phyloP scores from a whole-genome alignment of 2,113 vertebrate genomes.

The Edolisoma coerulescens region DNA sequence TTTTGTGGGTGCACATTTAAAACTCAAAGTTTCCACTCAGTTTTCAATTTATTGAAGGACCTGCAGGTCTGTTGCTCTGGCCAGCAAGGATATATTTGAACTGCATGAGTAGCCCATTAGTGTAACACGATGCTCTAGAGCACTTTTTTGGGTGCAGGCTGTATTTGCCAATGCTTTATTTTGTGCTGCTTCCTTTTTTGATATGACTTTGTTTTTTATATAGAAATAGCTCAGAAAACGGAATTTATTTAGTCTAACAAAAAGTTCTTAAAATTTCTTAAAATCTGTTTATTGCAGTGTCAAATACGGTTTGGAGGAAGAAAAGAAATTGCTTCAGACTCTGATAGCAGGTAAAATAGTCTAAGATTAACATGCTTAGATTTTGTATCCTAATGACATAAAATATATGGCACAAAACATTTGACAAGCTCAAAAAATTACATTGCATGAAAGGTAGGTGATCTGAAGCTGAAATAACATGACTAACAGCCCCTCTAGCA shows the following conservation, averaged over 20 bases:
- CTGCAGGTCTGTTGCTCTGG: background rate
- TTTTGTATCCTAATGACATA: background rate
- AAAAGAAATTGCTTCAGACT: slow-evolving; percentile 98
- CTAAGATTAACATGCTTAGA: background rate
- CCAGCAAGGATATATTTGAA: background rate
- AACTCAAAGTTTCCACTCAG: background rate
- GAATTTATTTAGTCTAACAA: background rate
- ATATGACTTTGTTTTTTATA: background rate
- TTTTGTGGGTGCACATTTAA: background rate
- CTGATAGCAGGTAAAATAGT: slow-evolving; percentile 90
- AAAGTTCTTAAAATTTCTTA: background rate
- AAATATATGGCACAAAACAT: background rate
- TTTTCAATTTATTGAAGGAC: background rate
- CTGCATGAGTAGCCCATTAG: background rate
- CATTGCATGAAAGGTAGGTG: background rate
- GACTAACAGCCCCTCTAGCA: background rate
- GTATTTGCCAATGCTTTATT: background rate
- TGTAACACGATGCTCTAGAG: background rate
- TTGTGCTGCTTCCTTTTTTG: background rate
- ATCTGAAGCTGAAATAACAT: background rate
- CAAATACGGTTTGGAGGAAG: slow-evolving; percentile 98
- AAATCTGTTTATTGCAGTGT: slow-evolving; percentile 77
- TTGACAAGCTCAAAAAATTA: background rate
- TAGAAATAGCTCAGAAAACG: background rate
- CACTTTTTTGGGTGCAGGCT: background rate